Conservation (phyloP, 2,797 vertebrate genomes). For the Masticophis lateralis region DNA sequence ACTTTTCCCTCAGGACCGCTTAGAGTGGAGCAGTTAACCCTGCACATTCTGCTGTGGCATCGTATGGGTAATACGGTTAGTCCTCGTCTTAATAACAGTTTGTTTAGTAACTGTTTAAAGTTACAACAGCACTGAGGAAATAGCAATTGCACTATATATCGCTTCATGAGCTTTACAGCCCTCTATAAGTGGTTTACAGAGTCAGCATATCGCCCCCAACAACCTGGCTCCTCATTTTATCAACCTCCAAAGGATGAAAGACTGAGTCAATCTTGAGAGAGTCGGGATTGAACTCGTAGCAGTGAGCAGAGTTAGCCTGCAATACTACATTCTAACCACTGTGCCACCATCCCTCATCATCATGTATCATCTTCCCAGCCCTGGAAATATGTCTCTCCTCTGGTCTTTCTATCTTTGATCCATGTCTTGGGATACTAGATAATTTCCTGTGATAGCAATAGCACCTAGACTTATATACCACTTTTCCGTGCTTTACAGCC, state of each 20-base stretch:
- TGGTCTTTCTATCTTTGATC: neutral
- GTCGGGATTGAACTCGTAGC: neutral
- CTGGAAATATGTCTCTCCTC: neutral
- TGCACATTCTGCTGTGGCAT: neutral
- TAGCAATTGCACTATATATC: neutral
- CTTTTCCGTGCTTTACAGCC: too few relatives aligned
- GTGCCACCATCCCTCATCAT: neutral
- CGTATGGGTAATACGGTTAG: neutral
- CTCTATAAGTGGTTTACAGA: neutral
- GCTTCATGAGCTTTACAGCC: neutral
- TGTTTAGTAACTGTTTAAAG: neutral
- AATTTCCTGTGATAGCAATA: neutral
- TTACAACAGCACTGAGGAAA: neutral
- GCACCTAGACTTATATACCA: too few relatives aligned
- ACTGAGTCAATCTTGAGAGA: neutral
- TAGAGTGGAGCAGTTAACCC: slow-evolving; percentile 20
- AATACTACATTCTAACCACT: neutral
- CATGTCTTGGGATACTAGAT: neutral
- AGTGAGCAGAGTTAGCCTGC: neutral
- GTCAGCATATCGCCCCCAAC: neutral
- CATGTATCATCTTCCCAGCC: neutral
- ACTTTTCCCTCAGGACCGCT: slow-evolving; percentile 42
- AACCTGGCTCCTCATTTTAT: neutral
- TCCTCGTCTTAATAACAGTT: neutral
- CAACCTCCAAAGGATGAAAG: neutral